These are phyloP conservation scores for Bos indicus DNA, from an alignment of 2,113 vertebrate species.

Conservation along the genomic window DNA sequence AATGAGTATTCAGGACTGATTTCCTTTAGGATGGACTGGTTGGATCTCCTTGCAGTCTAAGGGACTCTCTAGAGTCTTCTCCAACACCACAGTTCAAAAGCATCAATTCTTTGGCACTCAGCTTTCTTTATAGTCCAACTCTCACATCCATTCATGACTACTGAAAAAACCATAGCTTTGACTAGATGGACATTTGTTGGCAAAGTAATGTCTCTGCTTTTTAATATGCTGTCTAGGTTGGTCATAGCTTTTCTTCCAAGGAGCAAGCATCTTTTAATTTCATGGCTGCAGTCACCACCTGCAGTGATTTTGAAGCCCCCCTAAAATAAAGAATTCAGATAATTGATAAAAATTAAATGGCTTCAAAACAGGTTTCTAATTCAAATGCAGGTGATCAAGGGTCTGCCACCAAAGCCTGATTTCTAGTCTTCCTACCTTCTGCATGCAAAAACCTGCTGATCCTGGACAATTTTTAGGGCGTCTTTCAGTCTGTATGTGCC, in stretches of 20 bases:
- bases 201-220: not conserved
- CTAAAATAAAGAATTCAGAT: not conserved
- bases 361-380: not conserved
- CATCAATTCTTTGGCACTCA: accelerated
- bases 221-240: not conserved
- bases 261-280: not conserved
- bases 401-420: too few species aligned
- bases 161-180: not conserved
- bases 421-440: not conserved
- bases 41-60: not conserved
- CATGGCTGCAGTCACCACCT: not conserved
- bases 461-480: not conserved
- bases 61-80: not conserved
- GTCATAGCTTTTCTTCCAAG: not conserved
- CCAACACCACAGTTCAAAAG: not conserved
- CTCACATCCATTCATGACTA: not conserved
- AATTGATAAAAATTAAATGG: not conserved
- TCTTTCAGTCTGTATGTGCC: accelerated
- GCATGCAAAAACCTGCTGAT: accelerated
- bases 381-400: not conserved
- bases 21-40: not conserved
- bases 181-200: not conserved
- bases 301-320: not conserved
- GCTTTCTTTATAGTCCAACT: not conserved
- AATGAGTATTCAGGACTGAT: not conserved